Percentiles rank a stretch among this genome's conserved stretches.
Conservation (phyloP, 2,888 invertebrate species). For the Anaspis maculata region DNA sequence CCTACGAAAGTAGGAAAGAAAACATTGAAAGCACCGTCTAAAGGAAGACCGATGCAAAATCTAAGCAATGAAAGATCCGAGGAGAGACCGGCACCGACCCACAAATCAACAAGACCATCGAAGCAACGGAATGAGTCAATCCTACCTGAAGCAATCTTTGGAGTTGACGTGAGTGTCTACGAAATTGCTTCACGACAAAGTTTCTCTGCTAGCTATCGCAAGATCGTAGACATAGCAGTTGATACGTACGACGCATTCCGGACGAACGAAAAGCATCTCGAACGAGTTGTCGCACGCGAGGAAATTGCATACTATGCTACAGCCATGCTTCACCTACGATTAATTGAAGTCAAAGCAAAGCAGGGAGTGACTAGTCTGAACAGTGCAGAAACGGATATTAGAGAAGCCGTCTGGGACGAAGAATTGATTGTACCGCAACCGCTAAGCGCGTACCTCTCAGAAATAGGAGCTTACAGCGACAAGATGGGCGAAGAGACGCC, state of each 20-base stretch:
- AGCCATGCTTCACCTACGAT: conserved; percentile 16
- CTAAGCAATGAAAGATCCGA: not conserved
- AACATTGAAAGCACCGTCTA: conserved; percentile 1
- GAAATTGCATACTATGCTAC: conserved; percentile 26
- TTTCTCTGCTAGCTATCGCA: conserved; percentile 5
- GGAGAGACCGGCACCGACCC: conserved; percentile 3
- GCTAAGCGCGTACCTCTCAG: conserved; percentile 15
- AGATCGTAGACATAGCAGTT: conserved; percentile 4
- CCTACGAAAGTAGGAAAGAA: conserved; percentile 9
- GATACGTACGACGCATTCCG: conserved; percentile 8
- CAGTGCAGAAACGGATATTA: conserved; percentile 20
- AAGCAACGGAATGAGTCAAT: conserved; percentile 11
- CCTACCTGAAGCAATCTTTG: conserved; percentile 8
- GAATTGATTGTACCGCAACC: conserved; percentile 27
- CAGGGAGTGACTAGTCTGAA: conserved; percentile 20
- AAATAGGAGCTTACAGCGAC: conserved; percentile 23
- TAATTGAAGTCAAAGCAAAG: conserved; percentile 22
- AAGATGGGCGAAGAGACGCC: conserved; percentile 27
- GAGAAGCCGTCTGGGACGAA: conserved; percentile 21
- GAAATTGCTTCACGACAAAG: conserved; percentile 12
- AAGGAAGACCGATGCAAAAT: not conserved
- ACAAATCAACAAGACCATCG: conserved; percentile 4
- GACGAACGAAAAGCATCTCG: conserved; percentile 21
- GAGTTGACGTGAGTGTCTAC: conserved; percentile 11
- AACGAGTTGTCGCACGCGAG: conserved; percentile 18